A percentile compares a stretch with the other conserved stretches of the same genome.
Conservation (phyloP, 2,797 vertebrate species). For the Geotrypetes seraphini region DNA sequence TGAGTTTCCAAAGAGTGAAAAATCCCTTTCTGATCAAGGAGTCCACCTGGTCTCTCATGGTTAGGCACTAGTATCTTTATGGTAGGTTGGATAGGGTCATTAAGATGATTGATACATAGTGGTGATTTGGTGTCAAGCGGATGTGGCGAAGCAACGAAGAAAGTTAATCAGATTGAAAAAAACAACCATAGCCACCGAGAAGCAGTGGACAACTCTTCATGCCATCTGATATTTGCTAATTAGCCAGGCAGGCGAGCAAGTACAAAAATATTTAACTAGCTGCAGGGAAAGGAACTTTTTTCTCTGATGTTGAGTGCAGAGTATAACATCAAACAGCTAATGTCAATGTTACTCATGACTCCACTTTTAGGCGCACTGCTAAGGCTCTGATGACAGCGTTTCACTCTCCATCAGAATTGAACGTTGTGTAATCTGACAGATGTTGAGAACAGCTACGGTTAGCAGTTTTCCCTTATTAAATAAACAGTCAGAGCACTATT, state of each 20-base stretch:
- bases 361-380: conserved; percentile 40
- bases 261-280: conserved; percentile 41
- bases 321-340: conserved; percentile 62
- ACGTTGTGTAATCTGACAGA: conserved; percentile 35
- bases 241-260: conserved; percentile 43
- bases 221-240: conserved; percentile 46
- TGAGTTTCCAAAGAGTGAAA: too few relatives aligned
- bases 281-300: conserved; percentile 57
- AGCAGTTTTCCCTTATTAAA: conserved; percentile 12
- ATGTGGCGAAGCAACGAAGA: too few relatives aligned
- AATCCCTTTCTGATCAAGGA: too few relatives aligned
- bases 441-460: conserved; percentile 7
- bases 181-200: conserved; percentile 35
- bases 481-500: conserved; percentile 6
- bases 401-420: conserved; percentile 33
- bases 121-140: too few relatives aligned
- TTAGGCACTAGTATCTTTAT: too few relatives aligned
- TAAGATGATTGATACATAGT: too few relatives aligned
- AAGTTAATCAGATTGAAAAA: too few relatives aligned
- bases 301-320: conserved; percentile 59
- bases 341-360: conserved; percentile 52
- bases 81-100: too few relatives aligned
- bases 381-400: conserved; percentile 33
- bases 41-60: too few relatives aligned
- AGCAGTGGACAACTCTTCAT: conserved; percentile 25